Percentiles rank a stretch among this genome's conserved stretches.
phyloP scores from a whole-genome alignment of 1,140 invertebrate species.

The Bombus turneri region DNA sequence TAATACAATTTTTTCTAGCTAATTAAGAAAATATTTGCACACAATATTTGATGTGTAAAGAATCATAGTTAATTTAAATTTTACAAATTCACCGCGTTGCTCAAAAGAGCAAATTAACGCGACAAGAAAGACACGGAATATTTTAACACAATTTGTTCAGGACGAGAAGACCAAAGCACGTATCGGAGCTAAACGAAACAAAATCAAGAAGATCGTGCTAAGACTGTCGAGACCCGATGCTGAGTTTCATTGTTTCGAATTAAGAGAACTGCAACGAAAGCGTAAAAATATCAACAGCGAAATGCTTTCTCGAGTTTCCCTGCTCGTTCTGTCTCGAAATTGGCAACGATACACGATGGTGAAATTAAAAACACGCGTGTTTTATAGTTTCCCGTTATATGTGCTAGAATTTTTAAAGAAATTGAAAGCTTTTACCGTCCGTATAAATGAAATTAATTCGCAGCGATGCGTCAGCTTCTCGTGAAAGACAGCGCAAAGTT shows the following conservation, averaged over 20 bases:
- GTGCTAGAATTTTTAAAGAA: not conserved
- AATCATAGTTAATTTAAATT: not conserved
- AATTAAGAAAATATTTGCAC: no score
- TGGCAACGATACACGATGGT: not conserved
- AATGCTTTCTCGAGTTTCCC: not conserved
- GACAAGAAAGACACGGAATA: not conserved
- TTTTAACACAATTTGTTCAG: no score
- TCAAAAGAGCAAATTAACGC: not conserved
- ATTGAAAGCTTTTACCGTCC: slow-evolving; percentile 12
- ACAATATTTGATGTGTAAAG: no score
- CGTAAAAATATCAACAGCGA: not conserved
- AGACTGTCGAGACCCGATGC: not conserved
- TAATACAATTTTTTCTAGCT: no score
- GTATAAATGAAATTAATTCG: slow-evolving; percentile 12
- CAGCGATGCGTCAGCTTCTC: not conserved
- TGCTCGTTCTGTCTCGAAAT: not conserved
- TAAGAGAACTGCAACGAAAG: not conserved
- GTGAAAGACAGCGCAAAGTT: not conserved
- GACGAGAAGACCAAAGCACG: not conserved
- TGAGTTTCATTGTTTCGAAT: not conserved
- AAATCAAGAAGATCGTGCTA: not conserved
- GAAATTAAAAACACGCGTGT: slow-evolving; percentile 2
- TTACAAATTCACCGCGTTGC: not conserved
- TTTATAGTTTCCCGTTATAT: not conserved
- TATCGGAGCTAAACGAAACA: not conserved